Evolutionary conservation across 2,113 vertebrate species (phyloP).

Genomic region (Malaclemys terrapin): DNA sequence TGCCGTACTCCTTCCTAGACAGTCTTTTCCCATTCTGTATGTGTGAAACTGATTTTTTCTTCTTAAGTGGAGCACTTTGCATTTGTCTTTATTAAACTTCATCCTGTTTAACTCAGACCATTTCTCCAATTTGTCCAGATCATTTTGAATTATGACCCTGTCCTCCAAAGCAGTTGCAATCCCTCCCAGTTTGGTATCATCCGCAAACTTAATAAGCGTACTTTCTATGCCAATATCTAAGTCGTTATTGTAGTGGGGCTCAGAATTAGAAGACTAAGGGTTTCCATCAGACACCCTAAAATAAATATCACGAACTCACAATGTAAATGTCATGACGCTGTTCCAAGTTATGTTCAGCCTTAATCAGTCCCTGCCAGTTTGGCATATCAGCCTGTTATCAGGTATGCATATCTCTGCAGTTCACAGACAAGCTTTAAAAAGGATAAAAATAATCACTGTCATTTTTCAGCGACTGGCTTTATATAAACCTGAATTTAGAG

Average conservation of each 20-base stretch:
- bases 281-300: not conserved
- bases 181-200: no score
- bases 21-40: no score
- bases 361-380: not conserved
- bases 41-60: no score
- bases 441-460: not conserved
- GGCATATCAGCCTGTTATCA: not conserved
- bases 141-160: no score
- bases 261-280: not conserved
- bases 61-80: no score
- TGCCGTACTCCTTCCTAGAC: no score
- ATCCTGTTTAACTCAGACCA: no score
- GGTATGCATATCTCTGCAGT: not conserved
- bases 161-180: no score
- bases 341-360: not conserved
- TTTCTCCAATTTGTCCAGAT: no score
- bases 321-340: not conserved
- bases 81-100: no score
- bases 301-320: not conserved
- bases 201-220: no score
- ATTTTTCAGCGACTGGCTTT: not conserved
- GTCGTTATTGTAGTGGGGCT: not conserved
- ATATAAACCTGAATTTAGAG: conserved; percentile 7
- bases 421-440: not conserved
- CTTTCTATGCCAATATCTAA: no score